phyloP scores from a whole-genome alignment of 2,113 vertebrate genomes.

The Recurvirostra avosetta region DNA sequence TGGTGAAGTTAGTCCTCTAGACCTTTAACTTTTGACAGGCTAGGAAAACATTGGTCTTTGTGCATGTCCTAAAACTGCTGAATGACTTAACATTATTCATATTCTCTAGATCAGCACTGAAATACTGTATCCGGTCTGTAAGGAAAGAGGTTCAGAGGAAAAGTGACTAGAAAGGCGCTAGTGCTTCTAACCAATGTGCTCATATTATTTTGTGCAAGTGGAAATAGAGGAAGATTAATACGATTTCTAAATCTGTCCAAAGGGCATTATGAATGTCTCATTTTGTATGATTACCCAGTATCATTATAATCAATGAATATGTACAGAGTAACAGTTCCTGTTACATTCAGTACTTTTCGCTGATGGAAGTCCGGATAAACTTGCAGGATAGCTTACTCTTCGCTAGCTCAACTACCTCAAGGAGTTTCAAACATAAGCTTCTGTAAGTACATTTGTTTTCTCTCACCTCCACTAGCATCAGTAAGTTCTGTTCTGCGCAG shows the following conservation, averaged over 20 bases:
- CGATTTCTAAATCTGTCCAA: background rate
- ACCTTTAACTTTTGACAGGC: background rate
- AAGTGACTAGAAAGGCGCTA: background rate
- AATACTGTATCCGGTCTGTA: background rate
- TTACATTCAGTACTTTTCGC: background rate
- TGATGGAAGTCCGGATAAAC: background rate
- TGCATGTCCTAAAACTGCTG: background rate
- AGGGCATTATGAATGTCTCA: background rate
- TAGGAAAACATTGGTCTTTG: background rate
- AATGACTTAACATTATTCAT: background rate
- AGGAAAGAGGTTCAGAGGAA: background rate
- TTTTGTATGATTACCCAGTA: background rate
- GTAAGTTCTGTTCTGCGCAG: slow-evolving; percentile 94
- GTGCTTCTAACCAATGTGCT: background rate
- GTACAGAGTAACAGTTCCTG: background rate
- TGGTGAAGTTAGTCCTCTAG: background rate
- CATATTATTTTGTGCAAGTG: background rate
- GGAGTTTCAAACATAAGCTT: background rate
- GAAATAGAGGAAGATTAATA: background rate
- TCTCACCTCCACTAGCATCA: slow-evolving; percentile 91
- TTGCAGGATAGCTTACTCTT: background rate
- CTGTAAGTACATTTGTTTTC: too few species aligned
- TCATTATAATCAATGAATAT: background rate
- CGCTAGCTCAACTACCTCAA: background rate
- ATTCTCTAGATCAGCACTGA: background rate